These are phyloP conservation scores for Cyrtonyx montezumae DNA, from an alignment of 2,113 vertebrate genomes.

Conservation along the genomic window DNA sequence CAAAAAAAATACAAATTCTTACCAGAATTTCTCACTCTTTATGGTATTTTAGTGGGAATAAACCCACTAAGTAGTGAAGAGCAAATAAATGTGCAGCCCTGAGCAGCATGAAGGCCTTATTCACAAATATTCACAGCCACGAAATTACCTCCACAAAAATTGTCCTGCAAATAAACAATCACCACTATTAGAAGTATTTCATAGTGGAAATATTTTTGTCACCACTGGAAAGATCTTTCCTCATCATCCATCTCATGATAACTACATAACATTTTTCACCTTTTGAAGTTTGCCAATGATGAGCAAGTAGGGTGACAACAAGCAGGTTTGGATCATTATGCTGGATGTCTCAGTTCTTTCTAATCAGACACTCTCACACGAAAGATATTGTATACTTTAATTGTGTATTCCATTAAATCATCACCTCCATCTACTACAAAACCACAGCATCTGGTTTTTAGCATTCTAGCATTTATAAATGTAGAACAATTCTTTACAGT, in stretches of 20 bases:
- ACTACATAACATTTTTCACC: neutral
- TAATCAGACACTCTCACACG: constrained; percentile 8
- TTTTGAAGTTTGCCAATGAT: neutral
- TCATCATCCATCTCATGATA: neutral
- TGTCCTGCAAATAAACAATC: neutral
- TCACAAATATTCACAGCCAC: neutral
- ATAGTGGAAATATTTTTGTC: neutral
- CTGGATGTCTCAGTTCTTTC: neutral
- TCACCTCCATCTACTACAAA: constrained; percentile 22
- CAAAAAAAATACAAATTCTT: neutral
- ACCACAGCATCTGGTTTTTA: neutral
- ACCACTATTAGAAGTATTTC: neutral
- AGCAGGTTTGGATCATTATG: neutral
- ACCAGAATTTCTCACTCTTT: neutral
- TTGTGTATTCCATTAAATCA: constrained; percentile 42
- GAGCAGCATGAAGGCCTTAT: neutral
- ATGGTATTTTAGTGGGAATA: neutral
- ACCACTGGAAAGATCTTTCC: neutral
- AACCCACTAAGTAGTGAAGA: neutral
- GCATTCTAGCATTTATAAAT: neutral
- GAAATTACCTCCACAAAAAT: neutral
- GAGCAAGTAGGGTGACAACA: neutral
- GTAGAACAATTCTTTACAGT: neutral
- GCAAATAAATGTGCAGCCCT: neutral
- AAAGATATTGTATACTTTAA: constrained; percentile 30